Evolutionary conservation across 2,113 vertebrate species (phyloP).

Genomic region (Actenoides lindsayi): DNA sequence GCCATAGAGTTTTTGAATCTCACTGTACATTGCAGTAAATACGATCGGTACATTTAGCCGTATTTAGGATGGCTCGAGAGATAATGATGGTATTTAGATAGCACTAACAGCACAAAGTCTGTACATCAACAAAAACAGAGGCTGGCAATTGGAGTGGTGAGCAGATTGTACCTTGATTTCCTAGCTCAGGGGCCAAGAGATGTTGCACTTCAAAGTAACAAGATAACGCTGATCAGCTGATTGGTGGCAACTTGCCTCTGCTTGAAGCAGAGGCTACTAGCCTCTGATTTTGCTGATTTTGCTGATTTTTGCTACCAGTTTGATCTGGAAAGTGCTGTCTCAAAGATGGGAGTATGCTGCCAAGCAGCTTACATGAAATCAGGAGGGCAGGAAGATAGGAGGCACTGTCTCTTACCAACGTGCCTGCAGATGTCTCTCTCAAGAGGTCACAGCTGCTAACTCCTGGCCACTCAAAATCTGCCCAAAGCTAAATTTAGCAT

Average conservation of each 20-base stretch:
- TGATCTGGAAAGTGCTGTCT: background rate
- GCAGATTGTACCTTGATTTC: background rate
- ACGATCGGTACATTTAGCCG: background rate
- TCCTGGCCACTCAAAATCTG: slow-evolving; percentile 23
- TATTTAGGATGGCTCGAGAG: slow-evolving; percentile 14
- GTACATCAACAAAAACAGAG: background rate
- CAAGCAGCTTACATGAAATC: background rate
- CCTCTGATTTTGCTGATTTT: background rate
- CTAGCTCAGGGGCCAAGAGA: background rate
- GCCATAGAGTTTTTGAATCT: slow-evolving; percentile 6
- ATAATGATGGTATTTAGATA: slow-evolving; percentile 8
- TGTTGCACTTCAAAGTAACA: background rate
- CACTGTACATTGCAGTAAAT: background rate
- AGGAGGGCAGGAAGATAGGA: slow-evolving; percentile 31
- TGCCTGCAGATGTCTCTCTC: slow-evolving; percentile 58
- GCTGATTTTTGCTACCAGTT: background rate
- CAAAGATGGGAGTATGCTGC: background rate
- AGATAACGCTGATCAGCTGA: background rate
- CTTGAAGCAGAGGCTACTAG: background rate
- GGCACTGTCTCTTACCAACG: slow-evolving; percentile 8
- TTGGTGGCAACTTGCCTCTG: background rate
- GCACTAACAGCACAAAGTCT: background rate
- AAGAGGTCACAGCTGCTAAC: slow-evolving; percentile 64
- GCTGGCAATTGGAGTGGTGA: background rate
- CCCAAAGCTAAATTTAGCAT: slow-evolving; percentile 36